Base-by-base conservation (phyloP, 1,140 invertebrate genomes). In the Vanessa atalanta region DNA sequence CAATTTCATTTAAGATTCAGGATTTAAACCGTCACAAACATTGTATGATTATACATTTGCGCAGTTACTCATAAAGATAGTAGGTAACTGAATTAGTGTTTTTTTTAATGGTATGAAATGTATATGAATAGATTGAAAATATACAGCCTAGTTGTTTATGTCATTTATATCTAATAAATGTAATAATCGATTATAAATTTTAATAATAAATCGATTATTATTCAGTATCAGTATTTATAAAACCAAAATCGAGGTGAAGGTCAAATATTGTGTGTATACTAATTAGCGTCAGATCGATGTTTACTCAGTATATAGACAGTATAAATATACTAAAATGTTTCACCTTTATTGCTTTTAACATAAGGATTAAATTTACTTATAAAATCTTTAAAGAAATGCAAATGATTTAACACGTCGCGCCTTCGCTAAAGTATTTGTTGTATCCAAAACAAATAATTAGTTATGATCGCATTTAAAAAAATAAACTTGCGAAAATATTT, bases 171-270 rank as follows among this genome's bases (percentile, higher is more conserved):
- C 4, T 51, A 51, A 51, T 51, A 51, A n/a, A 51, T 51, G 9
- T 6, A 5, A 6, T 13, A 6, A 57, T 57, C 9, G 23, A 26
- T 57, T 57, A 20, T 26, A 23, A 57, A 23, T 26, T 57, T 61
- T 26, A 37, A 61, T 37, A 2, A 14, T 4, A 37, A 61, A 61
- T 31, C 57, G 57, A 61, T 61, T 57, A 26, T 57, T 57, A 16
- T 23, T 57, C 55, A 23, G 9, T 3, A 60, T 61, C 37, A 20
- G 31, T 63, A 68, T 68, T 73, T 67, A 64, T 65, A 53, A 14
- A 37, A 51, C 47, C 47, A 16, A 20, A 43, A 73, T 63, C 60
- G 53, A 68, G 72, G 72, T 68, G 72, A 73, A 73, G 72, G 72
- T 73, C 47, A 26, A 23, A 31, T 57, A 50, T 37, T 23, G 9